Conservation (phyloP, 1,140 invertebrate species). For the Macrocentrus cingulum region DNA sequence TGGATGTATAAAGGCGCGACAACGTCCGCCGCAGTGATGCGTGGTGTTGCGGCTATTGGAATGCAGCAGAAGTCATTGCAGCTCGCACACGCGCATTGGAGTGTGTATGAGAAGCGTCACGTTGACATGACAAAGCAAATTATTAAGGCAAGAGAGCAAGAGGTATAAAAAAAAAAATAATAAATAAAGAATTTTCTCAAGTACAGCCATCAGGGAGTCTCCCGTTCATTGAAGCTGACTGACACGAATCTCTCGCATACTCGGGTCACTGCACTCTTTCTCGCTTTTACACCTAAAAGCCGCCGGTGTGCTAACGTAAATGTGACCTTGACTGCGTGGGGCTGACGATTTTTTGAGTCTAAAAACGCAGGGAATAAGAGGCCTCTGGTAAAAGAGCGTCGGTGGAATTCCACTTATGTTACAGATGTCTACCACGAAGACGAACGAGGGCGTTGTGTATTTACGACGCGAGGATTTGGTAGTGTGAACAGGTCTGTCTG, state of each 20-base stretch:
- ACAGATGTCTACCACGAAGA: no score
- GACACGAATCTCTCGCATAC: slow-evolving; percentile 19
- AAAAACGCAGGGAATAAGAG: neutral
- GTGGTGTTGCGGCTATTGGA: slow-evolving; percentile 20
- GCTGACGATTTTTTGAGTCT: slow-evolving; percentile 3
- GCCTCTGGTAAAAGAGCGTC: slow-evolving; percentile 3
- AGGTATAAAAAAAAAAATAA: no score
- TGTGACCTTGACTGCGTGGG: slow-evolving; percentile 15
- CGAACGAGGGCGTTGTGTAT: slow-evolving; percentile 19
- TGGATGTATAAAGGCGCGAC: neutral
- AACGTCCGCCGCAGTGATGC: neutral
- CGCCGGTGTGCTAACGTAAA: neutral
- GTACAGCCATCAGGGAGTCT: no score
- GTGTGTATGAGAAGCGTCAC: neutral
- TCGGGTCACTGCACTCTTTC: slow-evolving; percentile 12
- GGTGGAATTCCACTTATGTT: neutral
- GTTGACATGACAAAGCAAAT: slow-evolving; percentile 4
- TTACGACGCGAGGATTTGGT: slow-evolving; percentile 48
- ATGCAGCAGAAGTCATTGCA: slow-evolving; percentile 22
- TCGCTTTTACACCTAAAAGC: neutral
- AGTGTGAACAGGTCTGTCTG: slow-evolving; percentile 58
- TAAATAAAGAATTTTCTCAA: no score
- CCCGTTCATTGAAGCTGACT: slow-evolving; percentile 22
- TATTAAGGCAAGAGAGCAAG: no score
- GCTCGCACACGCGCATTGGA: slow-evolving; percentile 10